These are phyloP conservation scores for Unio pictorum DNA, from an alignment of 2,888 invertebrate genomes.

Conservation along the genomic window DNA sequence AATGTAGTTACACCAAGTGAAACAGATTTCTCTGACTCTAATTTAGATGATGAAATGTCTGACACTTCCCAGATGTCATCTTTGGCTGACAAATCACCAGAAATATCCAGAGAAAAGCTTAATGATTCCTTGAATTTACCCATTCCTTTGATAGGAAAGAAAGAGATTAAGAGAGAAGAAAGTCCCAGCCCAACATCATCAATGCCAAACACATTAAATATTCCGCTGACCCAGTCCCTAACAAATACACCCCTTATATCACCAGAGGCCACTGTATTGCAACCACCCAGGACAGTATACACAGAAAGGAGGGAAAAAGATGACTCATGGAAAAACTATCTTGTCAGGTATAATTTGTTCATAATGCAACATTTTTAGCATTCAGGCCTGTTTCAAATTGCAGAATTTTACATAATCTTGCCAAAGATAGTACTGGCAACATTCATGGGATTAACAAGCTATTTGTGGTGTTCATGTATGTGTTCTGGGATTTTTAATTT, in stretches of 20 bases:
- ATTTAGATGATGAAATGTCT: slow-evolving; percentile 20
- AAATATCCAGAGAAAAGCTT: slow-evolving; percentile 34
- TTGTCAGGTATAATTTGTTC: slow-evolving; percentile 72
- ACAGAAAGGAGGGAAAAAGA: slow-evolving; percentile 71
- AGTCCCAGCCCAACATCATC: not conserved
- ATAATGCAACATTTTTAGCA: not conserved
- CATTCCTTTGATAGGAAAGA: slow-evolving; percentile 20
- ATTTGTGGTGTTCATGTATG: too few species aligned
- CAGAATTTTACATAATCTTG: too few species aligned
- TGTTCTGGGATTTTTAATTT: too few species aligned
- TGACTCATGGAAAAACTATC: slow-evolving; percentile 77
- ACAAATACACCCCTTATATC: not conserved
- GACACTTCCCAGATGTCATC: slow-evolving; percentile 2
- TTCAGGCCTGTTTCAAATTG: not conserved
- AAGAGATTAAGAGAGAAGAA: not conserved
- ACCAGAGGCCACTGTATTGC: slow-evolving; percentile 23
- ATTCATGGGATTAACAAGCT: too few species aligned
- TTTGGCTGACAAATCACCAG: not conserved
- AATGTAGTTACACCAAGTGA: slow-evolving; percentile 19
- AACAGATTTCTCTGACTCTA: slow-evolving; percentile 12
- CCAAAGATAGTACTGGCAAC: too few species aligned
- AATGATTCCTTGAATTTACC: slow-evolving; percentile 47
- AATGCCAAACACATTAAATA: slow-evolving; percentile 1
- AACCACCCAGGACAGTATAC: slow-evolving; percentile 34
- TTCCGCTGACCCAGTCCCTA: not conserved